Conservation (phyloP, 2,888 invertebrate genomes). For the Oscheius onirici region DNA sequence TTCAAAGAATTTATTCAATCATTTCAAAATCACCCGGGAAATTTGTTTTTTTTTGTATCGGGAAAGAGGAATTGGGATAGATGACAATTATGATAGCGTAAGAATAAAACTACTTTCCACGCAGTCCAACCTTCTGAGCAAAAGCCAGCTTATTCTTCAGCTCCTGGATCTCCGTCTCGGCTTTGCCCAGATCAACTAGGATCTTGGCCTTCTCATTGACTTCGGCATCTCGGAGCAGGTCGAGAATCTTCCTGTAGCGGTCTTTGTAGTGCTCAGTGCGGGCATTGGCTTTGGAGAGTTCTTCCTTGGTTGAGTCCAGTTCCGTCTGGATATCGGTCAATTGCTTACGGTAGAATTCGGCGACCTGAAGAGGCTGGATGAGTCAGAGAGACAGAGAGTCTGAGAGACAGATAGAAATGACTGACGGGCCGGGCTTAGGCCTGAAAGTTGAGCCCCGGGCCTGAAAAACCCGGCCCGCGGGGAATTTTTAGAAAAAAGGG, state of each 20-base stretch:
- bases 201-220: slow-evolving; percentile 17
- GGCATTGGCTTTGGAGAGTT: background rate
- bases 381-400: background rate
- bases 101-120: no score
- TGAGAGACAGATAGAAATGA: background rate
- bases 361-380: background rate
- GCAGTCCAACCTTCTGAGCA: no score
- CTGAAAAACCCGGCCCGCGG: no score
- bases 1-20: no score
- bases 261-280: slow-evolving; percentile 5
- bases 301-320: background rate
- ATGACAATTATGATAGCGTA: no score
- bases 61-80: no score
- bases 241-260: slow-evolving; percentile 21
- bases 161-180: no score
- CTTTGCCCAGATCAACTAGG: no score
- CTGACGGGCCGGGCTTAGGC: background rate
- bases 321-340: background rate
- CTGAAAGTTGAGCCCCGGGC: background rate
- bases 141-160: no score
- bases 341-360: background rate
- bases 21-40: no score
- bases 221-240: slow-evolving; percentile 28
- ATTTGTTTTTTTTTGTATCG: no score
- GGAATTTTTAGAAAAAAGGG: no score